Percentiles rank a stretch among this genome's conserved stretches.
phyloP scores from a whole-genome alignment of 2,888 invertebrate genomes.

The Hymenopus coronatus region DNA sequence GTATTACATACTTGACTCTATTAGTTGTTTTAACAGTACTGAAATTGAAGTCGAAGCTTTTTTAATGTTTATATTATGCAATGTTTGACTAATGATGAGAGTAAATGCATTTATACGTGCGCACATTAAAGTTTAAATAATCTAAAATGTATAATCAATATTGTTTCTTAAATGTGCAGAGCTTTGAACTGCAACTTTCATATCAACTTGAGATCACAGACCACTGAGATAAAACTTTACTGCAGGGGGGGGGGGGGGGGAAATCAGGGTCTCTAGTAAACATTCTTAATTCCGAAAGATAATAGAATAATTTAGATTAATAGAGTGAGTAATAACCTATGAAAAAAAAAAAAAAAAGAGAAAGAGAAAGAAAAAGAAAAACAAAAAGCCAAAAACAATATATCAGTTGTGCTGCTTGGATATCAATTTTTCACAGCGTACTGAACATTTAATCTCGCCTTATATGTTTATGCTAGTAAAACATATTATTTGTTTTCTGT shows the following conservation, averaged over 20 bases:
- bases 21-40: background rate
- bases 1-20: background rate
- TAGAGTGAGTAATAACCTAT: too few species aligned
- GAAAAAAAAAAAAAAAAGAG: too few species aligned
- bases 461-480: background rate
- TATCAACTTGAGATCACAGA: background rate
- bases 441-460: too few species aligned
- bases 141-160: too few species aligned
- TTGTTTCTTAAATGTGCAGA: background rate
- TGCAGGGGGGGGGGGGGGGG: too few species aligned
- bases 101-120: background rate
- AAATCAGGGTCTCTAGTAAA: too few species aligned
- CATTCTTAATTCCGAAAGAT: too few species aligned
- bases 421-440: too few species aligned
- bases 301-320: too few species aligned
- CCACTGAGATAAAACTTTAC: background rate
- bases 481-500: background rate
- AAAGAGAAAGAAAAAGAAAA: too few species aligned
- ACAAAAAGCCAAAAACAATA: too few species aligned
- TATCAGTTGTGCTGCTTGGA: too few species aligned
- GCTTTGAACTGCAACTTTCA: background rate
- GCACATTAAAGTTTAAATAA: background rate
- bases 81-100: background rate
- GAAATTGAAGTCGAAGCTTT: background rate
- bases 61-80: background rate